Percentiles rank a stretch among this genome's conserved stretches.
Conservation (phyloP, 2,888 invertebrate genomes). For the Pseudococcus longispinus region DNA sequence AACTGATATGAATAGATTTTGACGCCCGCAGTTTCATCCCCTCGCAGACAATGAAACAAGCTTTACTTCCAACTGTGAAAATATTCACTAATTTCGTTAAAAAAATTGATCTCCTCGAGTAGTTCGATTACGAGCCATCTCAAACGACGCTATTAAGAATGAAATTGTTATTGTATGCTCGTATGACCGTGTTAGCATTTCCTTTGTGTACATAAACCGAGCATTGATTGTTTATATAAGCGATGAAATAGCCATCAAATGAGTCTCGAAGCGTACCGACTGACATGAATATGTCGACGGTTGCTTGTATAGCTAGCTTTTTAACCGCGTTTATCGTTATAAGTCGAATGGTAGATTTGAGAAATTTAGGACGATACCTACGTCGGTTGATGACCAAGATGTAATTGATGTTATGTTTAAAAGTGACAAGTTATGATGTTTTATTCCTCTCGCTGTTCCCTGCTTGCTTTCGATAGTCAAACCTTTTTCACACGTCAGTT, state of each 20-base stretch:
- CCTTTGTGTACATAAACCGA: neutral
- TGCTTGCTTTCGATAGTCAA: neutral
- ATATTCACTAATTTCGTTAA: neutral
- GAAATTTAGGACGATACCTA: conserved; percentile 16
- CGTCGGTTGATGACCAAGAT: neutral
- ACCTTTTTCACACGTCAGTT: conserved; percentile 10
- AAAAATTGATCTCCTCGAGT: too few species aligned
- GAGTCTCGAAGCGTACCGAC: conserved; percentile 3
- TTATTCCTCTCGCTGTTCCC: neutral
- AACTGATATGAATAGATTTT: too few species aligned
- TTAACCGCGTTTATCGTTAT: neutral
- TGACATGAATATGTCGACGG: neutral
- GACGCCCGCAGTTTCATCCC: too few species aligned
- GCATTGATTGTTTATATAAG: neutral
- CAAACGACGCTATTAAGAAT: neutral
- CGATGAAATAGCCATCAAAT: conserved; percentile 26
- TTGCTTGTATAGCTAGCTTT: neutral
- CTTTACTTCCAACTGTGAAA: neutral
- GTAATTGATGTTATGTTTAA: conserved; percentile 32
- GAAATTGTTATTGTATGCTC: neutral
- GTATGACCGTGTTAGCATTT: neutral
- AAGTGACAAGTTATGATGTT: neutral
- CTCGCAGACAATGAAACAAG: neutral
- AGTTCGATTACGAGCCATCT: neutral
- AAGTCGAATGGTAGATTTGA: neutral